Conservation (phyloP, 30 jellyfish, hydroid and myxozoan genomes). For the Chironex yamaguchii region DNA sequence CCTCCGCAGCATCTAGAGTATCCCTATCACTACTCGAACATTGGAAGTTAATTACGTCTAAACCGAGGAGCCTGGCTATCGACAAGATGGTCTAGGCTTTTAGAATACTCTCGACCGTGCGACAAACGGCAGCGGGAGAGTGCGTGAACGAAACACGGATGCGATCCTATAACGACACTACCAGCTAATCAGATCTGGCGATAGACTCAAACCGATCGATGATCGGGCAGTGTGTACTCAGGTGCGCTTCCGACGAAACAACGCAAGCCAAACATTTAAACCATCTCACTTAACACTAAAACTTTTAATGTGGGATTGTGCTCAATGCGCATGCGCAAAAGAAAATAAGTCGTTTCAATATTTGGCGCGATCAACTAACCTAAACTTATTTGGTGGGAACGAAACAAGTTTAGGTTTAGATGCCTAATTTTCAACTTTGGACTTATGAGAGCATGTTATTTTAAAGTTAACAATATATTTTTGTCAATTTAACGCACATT, state of each 20-base stretch:
- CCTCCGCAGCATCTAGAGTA: neutral
- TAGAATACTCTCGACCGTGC: neutral
- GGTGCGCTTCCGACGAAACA: neutral
- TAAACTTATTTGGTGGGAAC: too few species aligned
- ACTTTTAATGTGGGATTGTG: too few species aligned
- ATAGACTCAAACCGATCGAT: neutral
- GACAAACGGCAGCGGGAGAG: neutral
- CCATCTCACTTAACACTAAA: too few species aligned
- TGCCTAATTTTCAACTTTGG: too few species aligned
- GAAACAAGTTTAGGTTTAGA: too few species aligned
- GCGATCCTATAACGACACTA: neutral
- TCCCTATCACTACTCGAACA: neutral
- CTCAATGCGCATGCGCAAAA: too few species aligned
- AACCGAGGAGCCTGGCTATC: neutral
- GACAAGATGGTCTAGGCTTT: neutral
- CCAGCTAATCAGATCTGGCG: neutral
- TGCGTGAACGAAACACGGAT: neutral
- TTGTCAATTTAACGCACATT: too few species aligned
- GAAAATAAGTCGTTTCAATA: too few species aligned
- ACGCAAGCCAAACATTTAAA: too few species aligned
- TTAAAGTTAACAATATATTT: too few species aligned
- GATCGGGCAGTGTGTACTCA: neutral
- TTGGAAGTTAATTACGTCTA: neutral
- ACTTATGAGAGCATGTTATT: too few species aligned
- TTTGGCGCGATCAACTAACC: too few species aligned